phyloP scores from a whole-genome alignment of 2,888 invertebrate species.

The Tholera decimalis region DNA sequence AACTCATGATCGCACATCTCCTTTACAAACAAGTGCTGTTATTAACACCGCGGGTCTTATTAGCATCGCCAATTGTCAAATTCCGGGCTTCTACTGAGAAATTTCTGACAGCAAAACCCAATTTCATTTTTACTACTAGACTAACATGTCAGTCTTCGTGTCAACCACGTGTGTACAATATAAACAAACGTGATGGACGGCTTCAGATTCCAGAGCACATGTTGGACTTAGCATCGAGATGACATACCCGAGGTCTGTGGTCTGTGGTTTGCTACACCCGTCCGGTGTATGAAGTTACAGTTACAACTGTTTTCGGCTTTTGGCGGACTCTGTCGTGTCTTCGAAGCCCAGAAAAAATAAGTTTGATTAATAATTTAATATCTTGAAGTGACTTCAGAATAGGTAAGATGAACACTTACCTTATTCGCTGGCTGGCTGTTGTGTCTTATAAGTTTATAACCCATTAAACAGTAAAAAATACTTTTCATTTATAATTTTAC shows the following conservation, averaged over 20 bases:
- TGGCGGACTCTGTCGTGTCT: slow-evolving; percentile 6
- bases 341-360: neutral
- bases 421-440: too few species aligned
- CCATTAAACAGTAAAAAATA: too few species aligned
- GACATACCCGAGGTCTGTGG: slow-evolving; percentile 52
- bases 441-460: too few species aligned
- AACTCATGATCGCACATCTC: slow-evolving; percentile 22
- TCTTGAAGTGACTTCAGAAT: neutral
- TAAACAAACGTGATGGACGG: slow-evolving; percentile 55
- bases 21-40: neutral
- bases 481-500: too few species aligned
- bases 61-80: too few species aligned
- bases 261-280: slow-evolving; percentile 41
- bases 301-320: slow-evolving; percentile 10
- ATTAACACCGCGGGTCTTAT: too few species aligned
- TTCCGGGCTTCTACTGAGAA: too few species aligned
- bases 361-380: neutral
- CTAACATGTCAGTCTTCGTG: too few species aligned
- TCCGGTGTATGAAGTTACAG: slow-evolving; percentile 29
- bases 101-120: too few species aligned
- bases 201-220: slow-evolving; percentile 54
- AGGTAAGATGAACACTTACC: slow-evolving; percentile 21
- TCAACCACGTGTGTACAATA: slow-evolving; percentile 28
- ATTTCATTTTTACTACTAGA: too few species aligned
- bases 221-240: slow-evolving; percentile 17